Evolutionary conservation across 2,113 vertebrate species (phyloP).

Genomic region (Turdus rufiventris): DNA sequence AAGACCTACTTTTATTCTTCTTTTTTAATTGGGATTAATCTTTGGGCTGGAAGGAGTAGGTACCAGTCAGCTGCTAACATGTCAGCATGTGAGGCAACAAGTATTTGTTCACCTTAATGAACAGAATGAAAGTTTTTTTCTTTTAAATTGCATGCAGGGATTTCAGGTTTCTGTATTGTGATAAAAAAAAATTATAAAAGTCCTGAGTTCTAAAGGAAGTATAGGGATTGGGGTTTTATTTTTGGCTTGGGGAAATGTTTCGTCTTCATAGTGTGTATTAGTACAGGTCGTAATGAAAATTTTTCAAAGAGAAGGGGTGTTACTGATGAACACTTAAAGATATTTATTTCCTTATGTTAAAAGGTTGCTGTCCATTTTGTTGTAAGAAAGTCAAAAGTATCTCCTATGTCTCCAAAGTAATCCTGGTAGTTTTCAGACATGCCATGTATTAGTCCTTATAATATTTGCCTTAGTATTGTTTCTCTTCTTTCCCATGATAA

Average conservation of each 20-base stretch:
- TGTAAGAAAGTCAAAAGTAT: not conserved
- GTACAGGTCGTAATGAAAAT: not conserved
- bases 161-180: constrained; percentile 53
- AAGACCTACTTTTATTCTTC: not conserved
- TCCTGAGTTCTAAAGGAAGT: constrained; percentile 31
- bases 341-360: not conserved
- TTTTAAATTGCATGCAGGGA: constrained; percentile 32
- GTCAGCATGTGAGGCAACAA: not conserved
- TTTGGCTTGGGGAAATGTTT: not conserved
- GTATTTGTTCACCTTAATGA: not conserved
- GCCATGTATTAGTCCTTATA: constrained; percentile 31
- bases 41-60: not conserved
- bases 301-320: constrained; percentile 8
- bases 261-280: constrained; percentile 33
- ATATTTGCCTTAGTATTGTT: constrained; percentile 73
- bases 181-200: constrained; percentile 9
- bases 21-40: not conserved
- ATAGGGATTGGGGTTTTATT: constrained; percentile 20
- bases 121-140: not conserved
- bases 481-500: constrained; percentile 61
- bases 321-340: constrained; percentile 8
- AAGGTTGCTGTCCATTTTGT: constrained; percentile 7
- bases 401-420: constrained; percentile 30
- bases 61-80: not conserved
- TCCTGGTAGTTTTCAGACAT: constrained; percentile 31